Evolutionary conservation across 2,888 invertebrate genomes (phyloP).

Genomic region (Hirtodrosophila confusa): DNA sequence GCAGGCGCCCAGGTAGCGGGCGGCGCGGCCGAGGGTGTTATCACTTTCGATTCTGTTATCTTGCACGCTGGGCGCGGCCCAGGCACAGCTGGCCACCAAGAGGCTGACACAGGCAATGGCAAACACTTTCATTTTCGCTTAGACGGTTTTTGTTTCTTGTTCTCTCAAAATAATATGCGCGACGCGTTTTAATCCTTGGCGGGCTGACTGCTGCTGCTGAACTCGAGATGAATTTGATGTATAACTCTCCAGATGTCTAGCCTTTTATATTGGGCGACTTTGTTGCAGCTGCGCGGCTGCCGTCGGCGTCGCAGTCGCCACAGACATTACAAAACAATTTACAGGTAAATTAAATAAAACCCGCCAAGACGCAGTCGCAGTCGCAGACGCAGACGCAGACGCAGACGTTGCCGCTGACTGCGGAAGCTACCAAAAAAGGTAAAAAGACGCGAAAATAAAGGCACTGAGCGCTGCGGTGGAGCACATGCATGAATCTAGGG

Average conservation of each 20-base stretch:
- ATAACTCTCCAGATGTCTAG: constrained; percentile 79
- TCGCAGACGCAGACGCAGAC: constrained; percentile 8
- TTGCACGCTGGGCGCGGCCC: constrained; percentile 82
- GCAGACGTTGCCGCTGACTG: constrained; percentile 45
- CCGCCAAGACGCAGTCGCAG: constrained; percentile 19
- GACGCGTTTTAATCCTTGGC: constrained; percentile 67
- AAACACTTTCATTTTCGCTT: constrained; percentile 83
- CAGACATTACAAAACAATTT: constrained; percentile 80
- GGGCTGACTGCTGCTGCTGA: constrained; percentile 62
- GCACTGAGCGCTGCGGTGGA: constrained; percentile 28
- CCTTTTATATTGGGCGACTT: constrained; percentile 83
- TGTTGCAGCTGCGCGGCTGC: constrained; percentile 53
- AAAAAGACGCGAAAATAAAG: constrained; percentile 60
- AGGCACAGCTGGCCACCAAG: constrained; percentile 73
- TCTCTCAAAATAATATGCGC: constrained; percentile 16
- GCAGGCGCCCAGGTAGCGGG: constrained; percentile 83
- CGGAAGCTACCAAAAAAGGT: constrained; percentile 66
- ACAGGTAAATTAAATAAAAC: constrained; percentile 66
- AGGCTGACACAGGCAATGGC: constrained; percentile 74
- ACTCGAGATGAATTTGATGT: constrained; percentile 84
- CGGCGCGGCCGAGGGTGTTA: constrained; percentile 81
- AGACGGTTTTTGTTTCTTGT: constrained; percentile 11
- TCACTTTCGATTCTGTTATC: constrained; percentile 85
- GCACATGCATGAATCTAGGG: constrained; percentile 63
- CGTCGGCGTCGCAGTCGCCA: constrained; percentile 37